Base-by-base conservation (phyloP, 2,888 invertebrate genomes). In the Abrostola triplasia region DNA sequence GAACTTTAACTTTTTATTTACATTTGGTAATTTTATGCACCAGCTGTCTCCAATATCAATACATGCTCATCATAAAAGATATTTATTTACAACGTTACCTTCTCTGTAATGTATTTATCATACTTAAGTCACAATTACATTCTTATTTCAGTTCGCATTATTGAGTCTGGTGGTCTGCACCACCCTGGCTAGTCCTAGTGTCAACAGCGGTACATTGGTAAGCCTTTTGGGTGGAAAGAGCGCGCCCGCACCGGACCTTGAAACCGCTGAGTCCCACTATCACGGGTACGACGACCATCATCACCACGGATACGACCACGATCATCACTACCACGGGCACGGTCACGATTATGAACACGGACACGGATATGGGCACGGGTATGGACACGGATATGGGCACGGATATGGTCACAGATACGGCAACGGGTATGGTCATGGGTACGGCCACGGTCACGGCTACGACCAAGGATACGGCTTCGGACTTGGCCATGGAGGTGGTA, bases 91-190 rank as follows among this genome's bases (percentile, higher is more conserved):
- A n/a, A n/a, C n/a, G n/a, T n/a, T n/a, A 24, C 24, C 24, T 24
- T 24, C 4, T 24, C 24, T 24, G 1, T 24, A 24, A 2, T 24
- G 24, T 24, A 24, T 24, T 4, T 24, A 24, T 24, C 40, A 40
- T 9, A 7, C 40, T 40, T 9, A 4, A 40, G 10, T 10, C 1
- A 7, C 10, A 40, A 9, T 9, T 9, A 40, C 0, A 9, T 40
- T 40, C 9, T 7, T 40, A 40, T 40, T 40, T 40, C 10, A 7
- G 40, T 40, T 40, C 10, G 10, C 9, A 40, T 9, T 9, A 9
- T 4, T 40, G 24, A 9, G 40, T 40, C 7, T 9, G 5, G n/a
- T 60, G 40, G 56, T 24, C 6, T 55, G 76, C 55, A 59, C 76
- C 13, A 13, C 63, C 11, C 41, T 65, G 0, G 59, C 56, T 36